Base-by-base conservation (phyloP, 2,888 invertebrate genomes). In the Rutpela maculata region DNA sequence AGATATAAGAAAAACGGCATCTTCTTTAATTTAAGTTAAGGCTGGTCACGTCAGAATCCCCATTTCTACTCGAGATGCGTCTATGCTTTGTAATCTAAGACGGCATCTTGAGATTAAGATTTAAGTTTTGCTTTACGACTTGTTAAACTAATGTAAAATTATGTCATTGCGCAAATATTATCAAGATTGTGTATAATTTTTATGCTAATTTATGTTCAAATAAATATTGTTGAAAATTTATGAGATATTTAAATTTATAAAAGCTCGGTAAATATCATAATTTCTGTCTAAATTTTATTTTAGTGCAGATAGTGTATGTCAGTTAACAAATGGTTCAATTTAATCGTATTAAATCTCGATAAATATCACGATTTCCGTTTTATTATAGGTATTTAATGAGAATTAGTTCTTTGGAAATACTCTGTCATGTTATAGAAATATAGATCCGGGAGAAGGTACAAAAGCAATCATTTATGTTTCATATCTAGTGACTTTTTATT, bases 181-280 rank as follows among this genome's bases (percentile, higher is more conserved):
- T 57, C 57, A 38, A 55, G 26, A 22, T 50, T 56, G 31, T 56
- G 22, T 11, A 68, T 68, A 68, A 22, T 68, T 26, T 31, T 56
- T 22, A 68, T n/a, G 50, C 17, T 66, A 66, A 35, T 69, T 69
- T 57, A 26, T 69, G 5, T 69, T 69, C 31, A 69, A 69, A 69
- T 69, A 69, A 69, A 69, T 69, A 69, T 17, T 59, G 31, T 18
- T 31, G 26, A 12, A 62, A 67, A 56, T 56, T 68, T 68, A 68
- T 68, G 26, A 55, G 22, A 26, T 50, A 68, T 19, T 19, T 68
- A 68, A 22, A 56, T 56, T 56, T 50, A 56, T n/a, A 17, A 65
- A 35, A 17, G n/a, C 6, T 50, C 50, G 18, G 38, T 65, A 38
- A 65, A 65, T 43, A 62, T 62, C 31, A n/a, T 31, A 31, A 26